Conservation (phyloP, 2,797 vertebrate genomes). For the Acanthiza pusilla region DNA sequence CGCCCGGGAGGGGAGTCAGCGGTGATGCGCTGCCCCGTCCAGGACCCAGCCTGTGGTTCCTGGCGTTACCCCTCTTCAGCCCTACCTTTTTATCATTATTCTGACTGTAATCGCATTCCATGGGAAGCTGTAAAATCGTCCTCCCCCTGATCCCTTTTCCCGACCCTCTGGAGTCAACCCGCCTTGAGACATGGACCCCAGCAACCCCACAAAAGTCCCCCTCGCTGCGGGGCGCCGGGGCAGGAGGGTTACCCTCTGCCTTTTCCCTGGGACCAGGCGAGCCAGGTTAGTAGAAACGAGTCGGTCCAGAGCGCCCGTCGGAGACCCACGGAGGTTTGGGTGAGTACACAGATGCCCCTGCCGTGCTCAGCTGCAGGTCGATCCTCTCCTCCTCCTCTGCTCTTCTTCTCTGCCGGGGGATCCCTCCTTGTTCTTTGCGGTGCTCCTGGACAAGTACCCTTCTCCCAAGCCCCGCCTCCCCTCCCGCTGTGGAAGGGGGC, state of each 20-base stretch:
- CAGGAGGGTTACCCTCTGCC: not conserved
- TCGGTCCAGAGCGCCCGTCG: fast-evolving
- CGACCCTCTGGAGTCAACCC: not conserved
- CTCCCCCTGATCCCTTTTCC: not conserved
- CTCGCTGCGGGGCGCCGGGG: not conserved
- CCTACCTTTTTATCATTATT: not conserved
- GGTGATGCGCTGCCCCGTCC: not conserved
- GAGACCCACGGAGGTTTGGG: not conserved
- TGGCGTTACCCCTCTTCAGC: fast-evolving
- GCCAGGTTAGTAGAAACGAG: no score
- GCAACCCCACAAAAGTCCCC: fast-evolving
- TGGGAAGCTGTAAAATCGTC: not conserved
- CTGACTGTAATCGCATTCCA: not conserved
- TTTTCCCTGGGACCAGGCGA: not conserved
- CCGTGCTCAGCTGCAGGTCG: not conserved
- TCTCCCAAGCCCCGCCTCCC: not conserved
- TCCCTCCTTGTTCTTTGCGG: not conserved
- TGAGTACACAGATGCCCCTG: not conserved
- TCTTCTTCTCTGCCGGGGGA: not conserved
- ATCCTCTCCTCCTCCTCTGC: not conserved
- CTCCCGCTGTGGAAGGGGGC: not conserved
- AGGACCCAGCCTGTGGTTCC: not conserved
- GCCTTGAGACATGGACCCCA: not conserved
- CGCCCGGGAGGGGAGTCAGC: fast-evolving
- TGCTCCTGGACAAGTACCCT: not conserved